Evolutionary conservation across 2,113 vertebrate species (phyloP).

Genomic region (Ploceus nigricollis): DNA sequence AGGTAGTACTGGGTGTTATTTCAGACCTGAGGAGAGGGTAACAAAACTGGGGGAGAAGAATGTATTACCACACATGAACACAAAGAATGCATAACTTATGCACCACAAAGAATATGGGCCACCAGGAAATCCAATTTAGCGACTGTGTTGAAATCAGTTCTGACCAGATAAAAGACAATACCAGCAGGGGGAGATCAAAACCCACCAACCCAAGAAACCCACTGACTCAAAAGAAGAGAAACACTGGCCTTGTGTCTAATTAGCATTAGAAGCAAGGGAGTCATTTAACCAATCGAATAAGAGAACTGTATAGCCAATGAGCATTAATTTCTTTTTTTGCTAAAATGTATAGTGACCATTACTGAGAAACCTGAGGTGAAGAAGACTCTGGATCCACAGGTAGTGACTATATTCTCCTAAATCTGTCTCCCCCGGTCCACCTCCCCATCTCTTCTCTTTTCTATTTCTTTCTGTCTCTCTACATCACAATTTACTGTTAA

Average conservation of each 20-base stretch:
- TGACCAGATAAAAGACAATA: background rate
- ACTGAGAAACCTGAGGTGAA: background rate
- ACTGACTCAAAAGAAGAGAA: background rate
- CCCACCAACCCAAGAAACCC: background rate
- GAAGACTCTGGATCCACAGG: background rate
- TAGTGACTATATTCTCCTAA: background rate
- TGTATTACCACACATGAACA: too few species aligned
- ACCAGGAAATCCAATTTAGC: background rate
- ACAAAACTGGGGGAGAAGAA: background rate
- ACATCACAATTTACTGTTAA: background rate
- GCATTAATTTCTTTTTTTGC: background rate
- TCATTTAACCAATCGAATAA: background rate
- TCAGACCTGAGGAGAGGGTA: background rate
- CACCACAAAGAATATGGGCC: background rate
- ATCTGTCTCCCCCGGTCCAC: fast-evolving
- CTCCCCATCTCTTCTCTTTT: background rate
- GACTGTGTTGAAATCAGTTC: background rate
- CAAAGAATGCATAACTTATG: background rate
- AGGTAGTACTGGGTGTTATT: background rate
- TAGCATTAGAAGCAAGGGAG: background rate
- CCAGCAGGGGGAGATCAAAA: background rate
- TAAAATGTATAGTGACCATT: background rate
- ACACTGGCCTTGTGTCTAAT: background rate
- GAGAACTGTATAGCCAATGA: background rate
- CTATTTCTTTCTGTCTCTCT: background rate